Evolutionary conservation across 2,113 vertebrate genomes (phyloP).

Genomic region (Illadopsis cleaveri): DNA sequence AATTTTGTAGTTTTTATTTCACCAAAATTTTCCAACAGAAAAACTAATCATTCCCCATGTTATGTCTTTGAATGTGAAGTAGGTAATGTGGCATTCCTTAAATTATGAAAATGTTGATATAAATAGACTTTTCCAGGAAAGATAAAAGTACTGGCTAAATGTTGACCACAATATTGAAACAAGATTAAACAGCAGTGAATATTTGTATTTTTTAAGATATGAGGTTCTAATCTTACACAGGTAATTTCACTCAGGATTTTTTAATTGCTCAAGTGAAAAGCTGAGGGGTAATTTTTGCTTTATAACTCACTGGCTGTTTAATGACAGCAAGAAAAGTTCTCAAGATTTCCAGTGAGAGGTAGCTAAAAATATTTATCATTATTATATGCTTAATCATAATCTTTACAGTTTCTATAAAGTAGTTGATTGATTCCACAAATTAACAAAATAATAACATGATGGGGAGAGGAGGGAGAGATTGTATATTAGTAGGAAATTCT

Average conservation of each 20-base stretch:
- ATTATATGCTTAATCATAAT: neutral
- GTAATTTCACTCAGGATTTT: neutral
- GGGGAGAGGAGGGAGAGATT: neutral
- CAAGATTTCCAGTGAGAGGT: neutral
- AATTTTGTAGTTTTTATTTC: neutral
- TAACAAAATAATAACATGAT: neutral
- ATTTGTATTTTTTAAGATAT: neutral
- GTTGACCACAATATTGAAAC: neutral
- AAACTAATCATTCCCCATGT: neutral
- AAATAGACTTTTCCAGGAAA: neutral
- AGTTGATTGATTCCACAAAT: neutral
- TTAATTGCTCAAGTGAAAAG: neutral
- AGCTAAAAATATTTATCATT: neutral
- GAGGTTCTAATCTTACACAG: neutral
- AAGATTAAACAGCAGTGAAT: neutral
- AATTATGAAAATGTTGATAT: neutral
- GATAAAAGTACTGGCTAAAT: neutral
- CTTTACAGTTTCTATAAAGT: neutral
- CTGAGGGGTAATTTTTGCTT: neutral
- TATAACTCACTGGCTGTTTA: neutral
- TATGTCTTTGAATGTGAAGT: neutral
- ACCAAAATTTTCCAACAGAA: neutral
- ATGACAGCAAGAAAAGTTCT: neutral
- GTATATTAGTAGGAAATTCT: neutral
- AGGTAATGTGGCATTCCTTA: neutral